These are phyloP conservation scores for Anoplius nigerrimus DNA, from an alignment of 2,888 invertebrate genomes.

Conservation along the genomic window DNA sequence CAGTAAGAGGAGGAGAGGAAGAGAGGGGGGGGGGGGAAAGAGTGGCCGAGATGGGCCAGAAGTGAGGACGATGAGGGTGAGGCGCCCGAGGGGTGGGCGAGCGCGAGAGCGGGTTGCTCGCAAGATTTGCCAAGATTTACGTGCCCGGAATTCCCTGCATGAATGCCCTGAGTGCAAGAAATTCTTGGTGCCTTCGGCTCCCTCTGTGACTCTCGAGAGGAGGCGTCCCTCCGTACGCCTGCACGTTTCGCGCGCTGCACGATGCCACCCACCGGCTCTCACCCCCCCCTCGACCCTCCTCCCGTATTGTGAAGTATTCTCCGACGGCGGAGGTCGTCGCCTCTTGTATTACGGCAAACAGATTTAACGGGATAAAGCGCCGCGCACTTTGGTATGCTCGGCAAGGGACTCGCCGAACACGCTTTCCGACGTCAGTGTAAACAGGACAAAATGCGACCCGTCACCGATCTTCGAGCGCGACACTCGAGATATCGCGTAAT, in stretches of 20 bases:
- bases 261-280: conserved; percentile 16
- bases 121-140: conserved; percentile 64
- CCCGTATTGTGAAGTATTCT: conserved; percentile 33
- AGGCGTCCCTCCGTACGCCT: background rate
- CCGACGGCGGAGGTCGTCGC: conserved; percentile 16
- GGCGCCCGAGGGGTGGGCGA: background rate
- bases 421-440: too few relatives aligned
- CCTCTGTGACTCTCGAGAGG: conserved; percentile 10
- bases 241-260: conserved; percentile 9
- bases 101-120: conserved; percentile 29
- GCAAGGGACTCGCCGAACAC: too few relatives aligned
- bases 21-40: background rate
- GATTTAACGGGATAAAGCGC: background rate
- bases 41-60: background rate
- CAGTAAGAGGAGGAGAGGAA: background rate
- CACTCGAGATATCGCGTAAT: too few relatives aligned
- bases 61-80: background rate
- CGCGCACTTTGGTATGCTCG: conserved; percentile 2
- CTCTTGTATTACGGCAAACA: conserved; percentile 22
- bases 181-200: conserved; percentile 42
- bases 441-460: too few relatives aligned
- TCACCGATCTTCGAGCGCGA: too few relatives aligned
- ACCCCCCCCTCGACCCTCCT: conserved; percentile 19
- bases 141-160: conserved; percentile 58
- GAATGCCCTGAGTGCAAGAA: conserved; percentile 51